Evolutionary conservation across 2,888 invertebrate genomes (phyloP).

Genomic region (Drosophila infuscata): DNA sequence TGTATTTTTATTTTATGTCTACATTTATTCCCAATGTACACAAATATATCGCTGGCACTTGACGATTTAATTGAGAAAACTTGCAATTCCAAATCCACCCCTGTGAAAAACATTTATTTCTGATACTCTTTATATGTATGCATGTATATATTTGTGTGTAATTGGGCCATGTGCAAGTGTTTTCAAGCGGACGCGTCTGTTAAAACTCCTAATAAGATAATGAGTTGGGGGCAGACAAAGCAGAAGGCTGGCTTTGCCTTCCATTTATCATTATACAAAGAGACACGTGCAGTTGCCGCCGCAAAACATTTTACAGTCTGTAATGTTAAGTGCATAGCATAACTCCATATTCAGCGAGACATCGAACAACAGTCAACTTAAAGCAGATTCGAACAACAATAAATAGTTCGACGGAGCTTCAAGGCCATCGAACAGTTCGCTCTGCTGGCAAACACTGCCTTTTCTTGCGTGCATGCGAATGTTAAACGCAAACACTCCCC

Average conservation of each 20-base stretch:
- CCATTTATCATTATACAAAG: slow-evolving; percentile 1
- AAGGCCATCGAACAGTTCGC: not conserved
- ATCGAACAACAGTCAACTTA: not conserved
- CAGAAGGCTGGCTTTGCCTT: slow-evolving; percentile 6
- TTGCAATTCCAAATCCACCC: slow-evolving; percentile 33
- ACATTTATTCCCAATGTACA: slow-evolving; percentile 23
- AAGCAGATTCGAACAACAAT: not conserved
- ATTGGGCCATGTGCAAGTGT: slow-evolving; percentile 61
- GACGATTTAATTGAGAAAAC: slow-evolving; percentile 66
- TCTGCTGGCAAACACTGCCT: not conserved
- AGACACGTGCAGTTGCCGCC: slow-evolving; percentile 17
- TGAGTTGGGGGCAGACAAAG: slow-evolving; percentile 20
- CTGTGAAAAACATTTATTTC: slow-evolving; percentile 32
- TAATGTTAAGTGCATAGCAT: slow-evolving; percentile 1
- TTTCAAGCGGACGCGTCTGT: slow-evolving; percentile 43
- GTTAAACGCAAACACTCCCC: not conserved
- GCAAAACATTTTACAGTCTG: slow-evolving; percentile 2
- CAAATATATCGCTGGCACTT: slow-evolving; percentile 58
- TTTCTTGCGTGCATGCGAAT: not conserved
- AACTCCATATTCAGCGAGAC: not conserved
- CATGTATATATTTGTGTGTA: slow-evolving; percentile 10
- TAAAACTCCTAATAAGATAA: slow-evolving; percentile 22
- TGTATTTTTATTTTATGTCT: slow-evolving; percentile 8
- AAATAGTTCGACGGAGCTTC: not conserved
- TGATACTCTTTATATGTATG: not conserved